Percentiles rank a stretch among this genome's conserved stretches.
Evolutionary conservation across 2,113 vertebrate species (phyloP).

Genomic region (Amia ocellicauda): DNA sequence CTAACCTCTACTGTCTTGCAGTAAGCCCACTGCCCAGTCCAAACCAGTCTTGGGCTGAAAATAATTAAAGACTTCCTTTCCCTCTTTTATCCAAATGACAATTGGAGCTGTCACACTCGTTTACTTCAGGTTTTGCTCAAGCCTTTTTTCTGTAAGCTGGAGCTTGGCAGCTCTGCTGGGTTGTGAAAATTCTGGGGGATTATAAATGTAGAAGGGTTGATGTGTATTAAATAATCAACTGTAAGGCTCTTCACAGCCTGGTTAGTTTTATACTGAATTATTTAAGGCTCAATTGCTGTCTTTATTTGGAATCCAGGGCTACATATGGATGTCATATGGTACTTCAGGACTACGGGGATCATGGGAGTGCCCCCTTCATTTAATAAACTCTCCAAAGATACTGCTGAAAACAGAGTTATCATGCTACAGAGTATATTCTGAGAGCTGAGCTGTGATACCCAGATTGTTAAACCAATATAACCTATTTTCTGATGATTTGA

Average conservation of each 20-base stretch:
- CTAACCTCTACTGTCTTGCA: not conserved
- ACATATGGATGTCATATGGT: slow-evolving; percentile 14
- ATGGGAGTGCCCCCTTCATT: slow-evolving; percentile 10
- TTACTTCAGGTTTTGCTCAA: slow-evolving; percentile 15
- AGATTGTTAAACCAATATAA: no score
- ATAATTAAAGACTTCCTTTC: slow-evolving; percentile 12
- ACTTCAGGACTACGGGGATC: slow-evolving; percentile 8
- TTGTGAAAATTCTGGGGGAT: not conserved
- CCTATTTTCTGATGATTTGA: no score
- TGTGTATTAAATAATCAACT: slow-evolving; percentile 13
- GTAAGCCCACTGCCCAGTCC: not conserved
- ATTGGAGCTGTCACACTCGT: slow-evolving; percentile 9
- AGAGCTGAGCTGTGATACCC: not conserved
- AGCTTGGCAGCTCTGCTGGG: not conserved
- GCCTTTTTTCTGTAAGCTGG: not conserved
- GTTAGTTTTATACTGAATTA: slow-evolving; percentile 22
- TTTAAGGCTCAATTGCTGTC: slow-evolving; percentile 6
- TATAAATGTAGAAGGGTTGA: not conserved
- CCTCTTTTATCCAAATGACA: slow-evolving; percentile 10
- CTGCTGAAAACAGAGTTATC: not conserved
- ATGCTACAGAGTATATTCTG: not conserved
- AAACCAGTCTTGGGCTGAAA: not conserved
- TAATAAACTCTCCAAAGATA: not conserved
- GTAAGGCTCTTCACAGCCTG: slow-evolving; percentile 1
- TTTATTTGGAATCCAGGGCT: slow-evolving; percentile 6